Base-by-base conservation (phyloP, 1,140 invertebrate genomes). In the Platorchestia sp. region DNA sequence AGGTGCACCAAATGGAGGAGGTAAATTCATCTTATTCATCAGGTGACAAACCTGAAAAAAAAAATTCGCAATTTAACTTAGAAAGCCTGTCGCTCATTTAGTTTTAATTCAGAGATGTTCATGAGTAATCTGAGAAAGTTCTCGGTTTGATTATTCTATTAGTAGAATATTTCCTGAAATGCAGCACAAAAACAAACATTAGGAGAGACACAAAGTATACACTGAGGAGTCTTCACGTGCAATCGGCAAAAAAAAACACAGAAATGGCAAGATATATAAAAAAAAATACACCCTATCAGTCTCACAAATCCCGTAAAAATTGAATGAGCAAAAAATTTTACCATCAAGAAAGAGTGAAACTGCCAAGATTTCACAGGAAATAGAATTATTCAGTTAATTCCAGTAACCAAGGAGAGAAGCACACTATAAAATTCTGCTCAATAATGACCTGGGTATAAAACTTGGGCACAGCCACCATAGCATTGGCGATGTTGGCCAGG, bases 1-100 rank as follows among this genome's bases (percentile, higher is more conserved):
- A 97, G 98, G 97, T 97, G 97, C 97, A 75, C 98, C 97, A 97
- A 99, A 99, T n/a, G 99, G 99, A 95, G 98, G 98, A 59, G 98
- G 98, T 90, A 99, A 97, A 97, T 98, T 99, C 99, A 99, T 99
- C 97, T 98, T 99, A 97, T 99, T 99, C 99, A 99, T 99, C 51
- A 99, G 97, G 97, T 99, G 99, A 95, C 99, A 97, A 14, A 98
- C 98, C 97, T 98, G 99, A 44, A 97, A 98, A 97, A 99, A 99
- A 36, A 75, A 75, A 75, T 36, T 10, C 36, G 59, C 97, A 99
- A 98, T 96, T 98, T 98, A 90, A 98, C 98, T 96, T 3, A 3
- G 59, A 27, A 75, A 51, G 7, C 6, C 27, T 75, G 36, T 75
- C 36, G 59, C 10, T 75, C 27, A 36, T 27, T 75, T 27, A n/a